phyloP scores from a whole-genome alignment of 1,140 invertebrate genomes.

The Samia ricini region DNA sequence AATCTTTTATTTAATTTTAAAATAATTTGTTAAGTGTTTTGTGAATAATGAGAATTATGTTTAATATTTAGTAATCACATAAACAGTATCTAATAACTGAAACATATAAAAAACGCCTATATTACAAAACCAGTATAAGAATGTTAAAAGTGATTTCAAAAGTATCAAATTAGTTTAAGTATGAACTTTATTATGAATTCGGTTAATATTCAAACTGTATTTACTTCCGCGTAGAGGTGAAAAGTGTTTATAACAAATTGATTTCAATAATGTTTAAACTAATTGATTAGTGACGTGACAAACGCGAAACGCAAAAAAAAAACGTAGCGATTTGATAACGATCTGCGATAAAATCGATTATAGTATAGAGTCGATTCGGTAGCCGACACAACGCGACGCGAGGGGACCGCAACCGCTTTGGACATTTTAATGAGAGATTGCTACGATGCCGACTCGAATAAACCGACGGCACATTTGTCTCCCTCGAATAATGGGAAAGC shows the following conservation, averaged over 20 bases:
- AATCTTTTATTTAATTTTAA: no score
- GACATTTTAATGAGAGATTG: conserved; percentile 67
- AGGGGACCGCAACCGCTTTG: conserved; percentile 47
- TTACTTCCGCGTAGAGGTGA: not conserved
- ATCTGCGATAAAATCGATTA: conserved; percentile 70
- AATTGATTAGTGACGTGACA: conserved; percentile 49
- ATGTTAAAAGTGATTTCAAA: not conserved
- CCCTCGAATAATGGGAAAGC: conserved; percentile 58
- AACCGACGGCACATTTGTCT: conserved; percentile 61
- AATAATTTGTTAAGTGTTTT: no score
- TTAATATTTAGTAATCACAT: no score
- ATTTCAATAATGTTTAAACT: conserved; percentile 8
- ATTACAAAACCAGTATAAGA: no score
- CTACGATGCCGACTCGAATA: conserved; percentile 47
- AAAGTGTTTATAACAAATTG: not conserved
- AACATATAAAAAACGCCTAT: no score
- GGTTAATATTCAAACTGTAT: no score
- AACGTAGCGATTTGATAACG: conserved; percentile 59
- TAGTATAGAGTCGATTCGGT: conserved; percentile 43
- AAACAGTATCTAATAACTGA: no score
- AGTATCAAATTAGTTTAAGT: not conserved
- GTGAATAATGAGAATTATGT: no score
- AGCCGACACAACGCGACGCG: conserved; percentile 13
- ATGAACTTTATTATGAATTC: not conserved
- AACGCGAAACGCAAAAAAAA: conserved; percentile 41